Evolutionary conservation across 2,113 vertebrate genomes (phyloP).

Genomic region (Upupa epops): DNA sequence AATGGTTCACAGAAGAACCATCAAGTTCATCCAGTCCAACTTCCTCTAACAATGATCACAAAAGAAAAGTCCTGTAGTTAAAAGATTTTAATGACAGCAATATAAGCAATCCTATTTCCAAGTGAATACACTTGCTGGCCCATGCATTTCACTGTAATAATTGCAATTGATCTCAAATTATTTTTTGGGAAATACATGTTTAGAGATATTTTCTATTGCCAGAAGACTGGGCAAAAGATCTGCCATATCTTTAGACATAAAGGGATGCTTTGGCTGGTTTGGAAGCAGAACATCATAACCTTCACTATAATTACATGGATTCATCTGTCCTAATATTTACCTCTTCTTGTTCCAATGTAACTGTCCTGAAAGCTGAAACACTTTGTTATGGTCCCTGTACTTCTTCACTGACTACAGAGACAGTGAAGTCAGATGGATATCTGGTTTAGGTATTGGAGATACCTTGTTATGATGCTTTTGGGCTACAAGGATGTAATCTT

Average conservation of each 20-base stretch:
- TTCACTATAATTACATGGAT: neutral
- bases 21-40: neutral
- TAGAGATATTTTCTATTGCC: neutral
- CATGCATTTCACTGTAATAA: neutral
- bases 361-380: neutral
- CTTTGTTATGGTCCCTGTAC: accelerated
- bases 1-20: neutral
- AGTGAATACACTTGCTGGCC: neutral
- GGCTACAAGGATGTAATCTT: neutral
- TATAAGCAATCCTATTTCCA: neutral
- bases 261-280: neutral
- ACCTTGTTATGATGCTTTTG: neutral
- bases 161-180: neutral
- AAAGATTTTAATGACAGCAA: neutral
- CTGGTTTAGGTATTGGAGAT: neutral
- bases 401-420: neutral
- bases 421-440: neutral
- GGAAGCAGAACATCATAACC: accelerated
- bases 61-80: neutral
- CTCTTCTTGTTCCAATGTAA: neutral
- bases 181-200: neutral
- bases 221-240: neutral
- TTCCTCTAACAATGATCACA: neutral
- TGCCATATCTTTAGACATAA: neutral
- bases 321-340: neutral